A percentile compares a stretch with the other conserved stretches of the same genome.
Evolutionary conservation across 2,113 vertebrate genomes (phyloP).

Genomic region (Perca flavescens): DNA sequence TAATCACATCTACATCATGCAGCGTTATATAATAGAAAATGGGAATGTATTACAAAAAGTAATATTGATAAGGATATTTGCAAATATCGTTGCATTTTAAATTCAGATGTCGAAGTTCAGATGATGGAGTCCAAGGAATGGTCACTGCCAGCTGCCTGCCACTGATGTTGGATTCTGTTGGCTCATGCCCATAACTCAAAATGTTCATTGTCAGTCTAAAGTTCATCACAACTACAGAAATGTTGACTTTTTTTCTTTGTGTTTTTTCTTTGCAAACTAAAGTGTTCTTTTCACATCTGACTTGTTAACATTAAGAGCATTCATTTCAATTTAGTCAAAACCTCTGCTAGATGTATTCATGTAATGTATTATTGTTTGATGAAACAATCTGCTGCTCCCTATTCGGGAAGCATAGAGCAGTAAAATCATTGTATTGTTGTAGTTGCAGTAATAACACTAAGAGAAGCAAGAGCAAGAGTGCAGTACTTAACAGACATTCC

Average conservation of each 20-base stretch:
- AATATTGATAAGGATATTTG: not conserved
- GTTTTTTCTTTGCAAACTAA: not conserved
- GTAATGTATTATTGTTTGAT: not conserved
- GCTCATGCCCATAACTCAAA: not conserved
- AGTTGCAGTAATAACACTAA: not conserved
- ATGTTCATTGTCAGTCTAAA: not conserved
- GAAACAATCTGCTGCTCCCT: not conserved
- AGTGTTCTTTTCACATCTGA: not conserved
- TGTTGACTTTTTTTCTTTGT: not conserved
- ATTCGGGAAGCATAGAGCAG: not conserved
- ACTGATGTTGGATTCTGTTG: not conserved
- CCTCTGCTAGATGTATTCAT: not conserved
- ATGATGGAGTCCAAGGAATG: not conserved
- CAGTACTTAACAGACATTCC: constrained; percentile 20
- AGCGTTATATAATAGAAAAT: constrained; percentile 18
- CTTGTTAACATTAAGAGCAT: not conserved
- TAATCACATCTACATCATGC: constrained; percentile 24
- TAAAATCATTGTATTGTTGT: constrained; percentile 14
- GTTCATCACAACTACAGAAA: not conserved
- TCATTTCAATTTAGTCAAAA: not conserved
- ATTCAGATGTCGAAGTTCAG: constrained; percentile 3
- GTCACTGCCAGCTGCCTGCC: constrained; percentile 18
- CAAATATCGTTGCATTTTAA: constrained; percentile 9
- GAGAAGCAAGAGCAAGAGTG: constrained; percentile 1
- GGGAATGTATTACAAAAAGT: not conserved